Evolutionary conservation across 2,113 vertebrate genomes (phyloP).

Genomic region (Chelonoidis abingdonii): DNA sequence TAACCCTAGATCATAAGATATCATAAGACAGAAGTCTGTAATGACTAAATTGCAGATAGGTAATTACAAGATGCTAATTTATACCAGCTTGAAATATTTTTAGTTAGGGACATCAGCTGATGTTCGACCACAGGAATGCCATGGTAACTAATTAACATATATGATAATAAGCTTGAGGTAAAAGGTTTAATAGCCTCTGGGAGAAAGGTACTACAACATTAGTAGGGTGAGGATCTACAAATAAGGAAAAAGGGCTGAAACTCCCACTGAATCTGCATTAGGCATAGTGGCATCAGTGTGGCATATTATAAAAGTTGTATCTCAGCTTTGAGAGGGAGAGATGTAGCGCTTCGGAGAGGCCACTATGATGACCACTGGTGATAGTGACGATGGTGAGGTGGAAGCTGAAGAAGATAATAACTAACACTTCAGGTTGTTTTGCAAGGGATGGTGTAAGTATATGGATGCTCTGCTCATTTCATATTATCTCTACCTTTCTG

Average conservation of each 20-base stretch:
- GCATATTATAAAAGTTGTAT: too few species aligned
- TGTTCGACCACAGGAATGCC: not conserved
- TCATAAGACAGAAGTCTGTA: not conserved
- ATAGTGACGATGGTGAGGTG: too few species aligned
- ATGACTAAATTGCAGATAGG: not conserved
- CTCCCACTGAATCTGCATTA: too few species aligned
- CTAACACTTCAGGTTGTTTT: too few species aligned
- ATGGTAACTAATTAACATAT: not conserved
- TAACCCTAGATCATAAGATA: not conserved
- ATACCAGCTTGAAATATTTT: not conserved
- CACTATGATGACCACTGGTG: too few species aligned
- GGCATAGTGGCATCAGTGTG: too few species aligned
- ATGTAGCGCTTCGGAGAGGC: too few species aligned
- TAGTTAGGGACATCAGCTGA: not conserved
- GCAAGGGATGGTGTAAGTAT: too few species aligned
- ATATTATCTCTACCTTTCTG: too few species aligned
- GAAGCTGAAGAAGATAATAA: too few species aligned
- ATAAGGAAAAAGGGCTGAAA: not conserved
- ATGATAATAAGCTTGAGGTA: not conserved
- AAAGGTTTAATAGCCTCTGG: not conserved
- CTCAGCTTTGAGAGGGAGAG: too few species aligned
- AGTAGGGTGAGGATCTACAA: not conserved
- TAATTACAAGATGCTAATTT: not conserved
- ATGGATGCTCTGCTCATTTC: too few species aligned
- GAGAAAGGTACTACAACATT: not conserved